phyloP scores from a whole-genome alignment of 2,797 vertebrate species.

The Gila robusta region DNA sequence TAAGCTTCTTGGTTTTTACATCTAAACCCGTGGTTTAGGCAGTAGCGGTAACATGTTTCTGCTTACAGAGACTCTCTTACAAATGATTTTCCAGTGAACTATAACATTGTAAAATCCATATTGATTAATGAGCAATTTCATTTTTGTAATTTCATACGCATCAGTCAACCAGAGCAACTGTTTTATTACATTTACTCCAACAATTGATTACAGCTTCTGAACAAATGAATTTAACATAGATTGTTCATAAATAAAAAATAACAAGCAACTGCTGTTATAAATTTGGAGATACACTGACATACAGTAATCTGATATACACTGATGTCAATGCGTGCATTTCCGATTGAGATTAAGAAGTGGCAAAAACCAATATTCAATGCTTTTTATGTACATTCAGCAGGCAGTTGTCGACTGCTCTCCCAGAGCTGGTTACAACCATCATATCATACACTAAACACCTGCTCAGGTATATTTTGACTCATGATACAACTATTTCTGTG shows the following conservation, averaged over 20 bases:
- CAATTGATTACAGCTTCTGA: slow-evolving; percentile 74
- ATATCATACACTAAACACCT: neutral
- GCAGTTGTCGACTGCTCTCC: neutral
- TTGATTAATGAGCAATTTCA: slow-evolving; percentile 1
- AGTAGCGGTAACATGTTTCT: neutral
- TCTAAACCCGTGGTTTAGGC: neutral
- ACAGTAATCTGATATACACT: slow-evolving; percentile 70
- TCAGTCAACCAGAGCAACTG: slow-evolving; percentile 67
- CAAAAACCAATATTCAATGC: neutral
- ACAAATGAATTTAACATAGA: slow-evolving; percentile 71
- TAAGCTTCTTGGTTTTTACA: neutral
- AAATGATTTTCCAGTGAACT: neutral
- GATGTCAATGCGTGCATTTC: neutral
- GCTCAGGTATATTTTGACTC: slow-evolving; percentile 9
- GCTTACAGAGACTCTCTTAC: neutral
- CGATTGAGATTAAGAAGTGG: neutral
- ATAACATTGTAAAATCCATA: slow-evolving; percentile 19
- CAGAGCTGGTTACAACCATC: neutral
- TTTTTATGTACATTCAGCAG: slow-evolving; percentile 12
- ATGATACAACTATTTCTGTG: slow-evolving; percentile 20
- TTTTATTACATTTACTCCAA: slow-evolving; percentile 60
- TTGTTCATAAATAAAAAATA: slow-evolving; percentile 69
- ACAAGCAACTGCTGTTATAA: slow-evolving; percentile 64
- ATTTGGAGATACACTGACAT: slow-evolving; percentile 73
- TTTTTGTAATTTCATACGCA: slow-evolving; percentile 62